Base-by-base conservation (phyloP, 92 coral and sea anemone genomes). In the Palythoa caribaeorum region DNA sequence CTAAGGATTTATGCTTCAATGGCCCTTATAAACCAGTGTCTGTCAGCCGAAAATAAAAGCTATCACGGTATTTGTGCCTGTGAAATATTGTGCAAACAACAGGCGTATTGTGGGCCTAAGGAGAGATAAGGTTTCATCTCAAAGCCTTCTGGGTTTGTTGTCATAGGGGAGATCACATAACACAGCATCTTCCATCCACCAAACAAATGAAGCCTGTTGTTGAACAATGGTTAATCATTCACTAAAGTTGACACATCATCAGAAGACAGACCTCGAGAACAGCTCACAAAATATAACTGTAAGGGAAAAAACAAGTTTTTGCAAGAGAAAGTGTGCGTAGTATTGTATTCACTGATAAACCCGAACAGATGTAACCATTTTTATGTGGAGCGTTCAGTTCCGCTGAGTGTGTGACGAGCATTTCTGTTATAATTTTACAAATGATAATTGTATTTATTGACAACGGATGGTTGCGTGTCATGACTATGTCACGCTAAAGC, bases 151-250 rank as follows among this genome's bases (percentile, higher is more conserved):
- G 86, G 86, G 86, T 35, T 71, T 28, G n/a, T 68, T n/a, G 63
- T 81, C 73, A 62, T 50, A 38, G 62, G 39, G 76, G 40, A 81
- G 71, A 81, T 81, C 86, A 66, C 86, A 69, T 81, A 65, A 51
- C 86, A 66, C 3, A 10, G 28, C 66, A 44, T 21, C 47, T 17
- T 28, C 21, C 15, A 14, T 80, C 37, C 51, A 47, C 75, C 52
- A 81, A 66, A 81, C 86, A 81, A 81, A 71, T 71, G 76, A 28
- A 39, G 71, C 53, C 86, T 81, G 86, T 81, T 81, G 86, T 66
- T 44, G 75, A 79, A 79, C 86, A 65, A 66, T 65, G 54, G 85
- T 80, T 80, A 80, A 81, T 65, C 19, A 4, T 37, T 81, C 71
- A 81, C 86, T 47, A 48, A 71, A 19, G 16, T 2, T 66, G 40